Conservation (phyloP, 2,888 invertebrate genomes). For the Tenthredo notha region DNA sequence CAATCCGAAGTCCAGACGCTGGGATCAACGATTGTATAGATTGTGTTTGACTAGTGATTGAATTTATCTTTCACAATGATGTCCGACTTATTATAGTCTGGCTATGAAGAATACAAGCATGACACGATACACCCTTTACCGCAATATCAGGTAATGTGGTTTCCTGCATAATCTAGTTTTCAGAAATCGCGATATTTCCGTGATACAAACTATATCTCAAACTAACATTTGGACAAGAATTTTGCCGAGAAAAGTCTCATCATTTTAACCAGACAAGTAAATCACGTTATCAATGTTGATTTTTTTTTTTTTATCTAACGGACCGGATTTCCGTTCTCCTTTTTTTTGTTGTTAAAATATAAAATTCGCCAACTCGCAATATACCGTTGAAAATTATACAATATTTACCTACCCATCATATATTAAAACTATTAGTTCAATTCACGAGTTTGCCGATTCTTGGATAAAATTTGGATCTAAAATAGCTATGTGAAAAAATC, state of each 20-base stretch:
- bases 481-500: neutral
- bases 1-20: neutral
- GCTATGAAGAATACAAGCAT: neutral
- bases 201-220: neutral
- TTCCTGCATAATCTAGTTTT: neutral
- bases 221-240: neutral
- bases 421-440: too few species aligned
- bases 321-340: neutral
- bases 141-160: neutral
- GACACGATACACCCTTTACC: neutral
- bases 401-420: too few species aligned
- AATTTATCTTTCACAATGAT: neutral
- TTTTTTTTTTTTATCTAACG: neutral
- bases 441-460: too few species aligned
- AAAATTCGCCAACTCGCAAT: too few species aligned
- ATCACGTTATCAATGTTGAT: neutral
- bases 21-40: neutral
- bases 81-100: neutral
- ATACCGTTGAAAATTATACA: too few species aligned
- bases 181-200: neutral
- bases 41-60: neutral
- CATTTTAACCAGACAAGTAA: neutral
- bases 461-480: neutral
- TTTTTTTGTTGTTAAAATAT: neutral
- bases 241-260: neutral